Evolutionary conservation across 2,113 vertebrate species (phyloP).

Genomic region (Orthonyx spaldingii): DNA sequence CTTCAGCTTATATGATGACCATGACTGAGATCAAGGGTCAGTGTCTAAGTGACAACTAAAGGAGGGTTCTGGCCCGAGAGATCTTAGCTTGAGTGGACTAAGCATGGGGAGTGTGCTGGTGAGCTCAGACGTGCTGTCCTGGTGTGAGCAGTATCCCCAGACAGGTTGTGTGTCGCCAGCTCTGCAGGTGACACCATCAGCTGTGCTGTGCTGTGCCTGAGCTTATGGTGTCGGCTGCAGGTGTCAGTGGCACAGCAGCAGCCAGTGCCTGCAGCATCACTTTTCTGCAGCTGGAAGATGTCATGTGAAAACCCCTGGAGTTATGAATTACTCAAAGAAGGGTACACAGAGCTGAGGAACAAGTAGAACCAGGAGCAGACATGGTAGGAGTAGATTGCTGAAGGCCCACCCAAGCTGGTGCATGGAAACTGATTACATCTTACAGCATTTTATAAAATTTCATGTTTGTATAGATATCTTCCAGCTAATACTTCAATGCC

Average conservation of each 20-base stretch:
- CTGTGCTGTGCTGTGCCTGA: not conserved
- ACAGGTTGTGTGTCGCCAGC: fast-evolving
- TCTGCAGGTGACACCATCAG: not conserved
- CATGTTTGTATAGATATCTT: not conserved
- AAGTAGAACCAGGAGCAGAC: not conserved
- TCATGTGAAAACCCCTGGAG: not conserved
- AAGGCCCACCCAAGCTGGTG: not conserved
- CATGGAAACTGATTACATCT: not conserved
- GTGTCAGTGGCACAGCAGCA: not conserved
- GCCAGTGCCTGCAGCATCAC: not conserved
- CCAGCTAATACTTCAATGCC: not conserved
- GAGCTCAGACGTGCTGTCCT: not conserved
- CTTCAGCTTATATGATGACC: not conserved
- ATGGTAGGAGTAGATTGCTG: not conserved
- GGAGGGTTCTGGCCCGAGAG: not conserved
- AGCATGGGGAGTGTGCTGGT: not conserved
- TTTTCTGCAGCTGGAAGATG: not conserved
- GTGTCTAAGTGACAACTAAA: not conserved
- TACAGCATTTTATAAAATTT: not conserved
- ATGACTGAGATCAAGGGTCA: not conserved
- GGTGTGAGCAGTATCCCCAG: fast-evolving
- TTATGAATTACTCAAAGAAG: not conserved
- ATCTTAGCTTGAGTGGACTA: not conserved
- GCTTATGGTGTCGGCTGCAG: fast-evolving
- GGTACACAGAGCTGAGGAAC: not conserved